Evolutionary conservation across 2,888 invertebrate genomes (phyloP), one percentile per base, ranked within the genome.

Genomic region (Cryptocephalus moraei): DNA sequence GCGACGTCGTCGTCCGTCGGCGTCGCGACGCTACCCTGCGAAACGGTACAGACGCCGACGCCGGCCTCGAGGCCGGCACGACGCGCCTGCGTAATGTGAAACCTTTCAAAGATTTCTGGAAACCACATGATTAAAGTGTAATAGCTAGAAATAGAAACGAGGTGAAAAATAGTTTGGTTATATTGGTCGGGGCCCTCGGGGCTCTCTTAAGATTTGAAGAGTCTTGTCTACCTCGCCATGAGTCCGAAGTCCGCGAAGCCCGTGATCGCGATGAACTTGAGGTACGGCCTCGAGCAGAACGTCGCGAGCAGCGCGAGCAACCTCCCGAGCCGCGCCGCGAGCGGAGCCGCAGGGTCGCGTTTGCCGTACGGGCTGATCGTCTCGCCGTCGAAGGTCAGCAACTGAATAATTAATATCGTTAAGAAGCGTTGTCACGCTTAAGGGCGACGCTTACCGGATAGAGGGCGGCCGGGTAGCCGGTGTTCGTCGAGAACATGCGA

Each of bases 51-150:
- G 14, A 79, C 76, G 1, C 77, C 74, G 0, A 76, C 75, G 22
- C 22, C 22, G 22, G 22, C 22, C 22, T 2, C 22, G 6, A 22
- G 22, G 22, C 22, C 22, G 22, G 22, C 22, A 22, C 22, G 22
- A 11, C 36, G 36, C 0, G 74, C 68, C 9, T 64, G 66, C 10
- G 43, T n/a, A 9, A 70, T 70, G 45, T 76, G 75, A 68, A 78
- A 79, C 51, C 81, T 64, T 67, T 78, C 78, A 63, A 83, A 83
- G 49, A 84, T 71, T 59, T 82, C 81, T 40, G 82, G 82, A 65
- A 83, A 82, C 83, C 83, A 84, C 77, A 84, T 77, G 71, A 78
- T 76, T 52, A 79, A 63, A 0, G 79, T 79, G 64, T 78, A 79
- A 64, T 79, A 79, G 57, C 79, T 79, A 63, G 8, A 62, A 67